Evolutionary conservation across 2,888 invertebrate genomes (phyloP), one percentile per base, ranked within the genome.

Genomic region (Drosophila kambysellisi): DNA sequence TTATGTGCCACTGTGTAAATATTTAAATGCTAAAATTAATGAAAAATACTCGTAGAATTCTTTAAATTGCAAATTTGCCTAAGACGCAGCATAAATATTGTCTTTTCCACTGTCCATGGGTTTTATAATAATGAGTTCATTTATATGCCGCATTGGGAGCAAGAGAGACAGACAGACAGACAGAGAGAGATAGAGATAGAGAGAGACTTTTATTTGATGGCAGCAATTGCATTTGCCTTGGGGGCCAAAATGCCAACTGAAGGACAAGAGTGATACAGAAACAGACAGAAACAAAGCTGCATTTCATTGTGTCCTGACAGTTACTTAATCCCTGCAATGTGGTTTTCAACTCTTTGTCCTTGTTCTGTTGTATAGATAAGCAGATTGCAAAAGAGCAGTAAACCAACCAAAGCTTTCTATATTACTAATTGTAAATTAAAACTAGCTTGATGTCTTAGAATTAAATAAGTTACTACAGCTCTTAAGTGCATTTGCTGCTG

Each of bases 1-100:
- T 85, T 88, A 88, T 85, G 87, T 83, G 83, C 81, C 83, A 67
- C 74, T 87, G 74, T 71, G 79, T 87, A 85, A 85, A 85, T 85
- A 89, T 85, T 85, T 87, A 86, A 88, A 88, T 88, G 83, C 68
- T 69, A 59, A 86, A 86, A 84, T 88, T 86, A 85, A 85, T 85
- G 84, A 85, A 85, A 85, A 88, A 86, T 86, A 88, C 76, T 74
- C 56, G 57, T 43, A 73, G 75, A 80, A 81, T 86, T 88, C 83
- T 81, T 79, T 41, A 76, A 79, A 83, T 79, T 67, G 73, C 83
- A 70, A 80, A 73, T 56, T 56, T 70, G 71, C 65, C 70, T 74
- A 82, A 81, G 84, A 57, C 81, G 53, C 80, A 58, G 69, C 71
- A 80, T 79, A 78, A 78, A 77, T 85, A 89, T 87, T 83, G 64